phyloP scores from a whole-genome alignment of 2,888 invertebrate species.

The Sipha maydis region DNA sequence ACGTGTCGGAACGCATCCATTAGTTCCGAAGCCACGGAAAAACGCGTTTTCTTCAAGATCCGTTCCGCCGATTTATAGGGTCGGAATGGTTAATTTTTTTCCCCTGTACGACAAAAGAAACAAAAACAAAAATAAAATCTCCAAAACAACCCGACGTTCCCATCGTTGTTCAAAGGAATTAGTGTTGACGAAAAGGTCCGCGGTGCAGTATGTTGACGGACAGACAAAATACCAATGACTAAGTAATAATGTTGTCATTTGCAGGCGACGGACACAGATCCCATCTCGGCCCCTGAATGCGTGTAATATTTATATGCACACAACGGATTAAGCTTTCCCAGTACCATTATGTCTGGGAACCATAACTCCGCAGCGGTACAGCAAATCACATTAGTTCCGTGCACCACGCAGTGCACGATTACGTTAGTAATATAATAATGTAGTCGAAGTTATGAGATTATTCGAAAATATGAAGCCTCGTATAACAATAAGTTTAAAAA shows the following conservation, averaged over 20 bases:
- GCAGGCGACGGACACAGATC: neutral
- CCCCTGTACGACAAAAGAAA: neutral
- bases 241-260: neutral
- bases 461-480: too few species aligned
- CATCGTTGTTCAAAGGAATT: slow-evolving; percentile 32
- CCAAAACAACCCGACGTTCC: neutral
- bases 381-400: too few species aligned
- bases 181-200: neutral
- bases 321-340: too few species aligned
- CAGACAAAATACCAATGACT: neutral
- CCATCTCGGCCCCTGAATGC: too few species aligned
- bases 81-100: slow-evolving; percentile 13
- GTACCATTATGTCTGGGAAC: too few species aligned
- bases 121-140: neutral
- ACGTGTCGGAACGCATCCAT: slow-evolving; percentile 55
- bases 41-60: slow-evolving; percentile 30
- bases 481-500: too few species aligned
- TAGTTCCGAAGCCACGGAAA: slow-evolving; percentile 51
- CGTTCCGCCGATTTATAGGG: slow-evolving; percentile 58
- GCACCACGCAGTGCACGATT: too few species aligned
- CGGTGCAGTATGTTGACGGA: neutral
- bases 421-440: too few species aligned
- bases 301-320: too few species aligned
- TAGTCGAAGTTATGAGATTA: too few species aligned
- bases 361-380: too few species aligned